Base-by-base conservation (phyloP, 1,140 invertebrate genomes). In the Linepithema humile region DNA sequence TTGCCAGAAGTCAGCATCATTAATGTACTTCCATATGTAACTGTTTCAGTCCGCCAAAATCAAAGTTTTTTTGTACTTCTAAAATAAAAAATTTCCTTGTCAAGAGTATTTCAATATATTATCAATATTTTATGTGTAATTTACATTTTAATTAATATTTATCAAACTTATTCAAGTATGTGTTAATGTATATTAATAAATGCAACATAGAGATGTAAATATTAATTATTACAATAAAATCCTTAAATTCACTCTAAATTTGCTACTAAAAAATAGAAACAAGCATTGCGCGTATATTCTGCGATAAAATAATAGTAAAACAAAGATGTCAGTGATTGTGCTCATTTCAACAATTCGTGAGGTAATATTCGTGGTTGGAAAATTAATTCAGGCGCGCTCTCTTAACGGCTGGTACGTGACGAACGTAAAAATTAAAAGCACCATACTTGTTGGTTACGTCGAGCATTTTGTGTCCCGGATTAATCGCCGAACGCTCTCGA, bases 341-440 rank as follows among this genome's bases (percentile, higher is more conserved):
- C 26, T 53, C 64, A 26, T 55, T 29, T 69, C 53, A 70, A 29
- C 29, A 67, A 65, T 53, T 77, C 17, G 74, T 65, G 38, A 64
- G 12, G 15, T 35, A 12, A 17, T 35, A 26, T 35, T 38, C n/a
- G 43, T 20, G 32, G 43, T n/a, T 20, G 60, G 40, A 12, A 50
- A 65, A 77, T 77, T 80, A 80, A 80, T 69, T 69, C 64, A 9
- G 32, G 35, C 75, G 26, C 45, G 75, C 23, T 55, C 64, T 55
- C 64, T 23, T 48, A 55, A 55, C 20, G 35, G 48, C 12, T 35
- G 23, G 75, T 80, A 80, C 75, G 75, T 80, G 75, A 80, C 75
- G 23, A 65, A 57, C 75, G 48, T 55, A 69, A 80, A 80, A 80
- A 80, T 80, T 69, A 80, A 55, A 70, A 55, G 75, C 35, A 29